These are phyloP conservation scores for Sylvilagus floridanus DNA, from an alignment of 2,797 vertebrate species.

Conservation along the genomic window DNA sequence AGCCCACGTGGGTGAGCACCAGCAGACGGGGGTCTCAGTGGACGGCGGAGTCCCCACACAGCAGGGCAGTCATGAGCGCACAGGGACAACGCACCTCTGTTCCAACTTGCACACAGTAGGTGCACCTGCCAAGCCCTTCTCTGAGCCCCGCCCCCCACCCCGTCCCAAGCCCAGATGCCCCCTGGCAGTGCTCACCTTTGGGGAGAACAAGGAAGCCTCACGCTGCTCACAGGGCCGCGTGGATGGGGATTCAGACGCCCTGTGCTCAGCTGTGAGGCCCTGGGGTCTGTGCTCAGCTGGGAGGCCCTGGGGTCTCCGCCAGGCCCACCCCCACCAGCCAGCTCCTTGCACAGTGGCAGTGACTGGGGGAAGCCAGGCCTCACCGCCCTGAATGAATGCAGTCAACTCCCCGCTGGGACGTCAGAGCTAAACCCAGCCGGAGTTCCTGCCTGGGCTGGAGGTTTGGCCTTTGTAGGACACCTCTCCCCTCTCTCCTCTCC, in stretches of 20 bases:
- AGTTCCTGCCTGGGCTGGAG: not conserved
- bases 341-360: too few species aligned
- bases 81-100: not conserved
- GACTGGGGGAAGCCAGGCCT: not conserved
- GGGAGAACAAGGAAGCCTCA: not conserved
- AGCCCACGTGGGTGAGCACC: too few species aligned
- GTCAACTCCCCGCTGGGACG: not conserved
- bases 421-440: not conserved
- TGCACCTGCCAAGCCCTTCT: rapidly evolving
- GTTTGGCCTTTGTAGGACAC: not conserved
- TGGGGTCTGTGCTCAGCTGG: not conserved
- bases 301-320: not conserved
- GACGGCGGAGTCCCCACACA: not conserved
- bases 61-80: not conserved
- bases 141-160: not conserved
- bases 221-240: not conserved
- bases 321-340: too few species aligned
- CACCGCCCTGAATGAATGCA: not conserved
- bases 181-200: rapidly evolving
- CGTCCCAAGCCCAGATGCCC: rapidly evolving
- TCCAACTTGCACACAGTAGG: rapidly evolving
- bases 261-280: not conserved
- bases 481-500: too few species aligned
- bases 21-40: rapidly evolving
- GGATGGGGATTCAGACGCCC: not conserved